Base-by-base conservation (phyloP, 35 echinoderm and acorn worm genomes). In the Apostichopus californicus region DNA sequence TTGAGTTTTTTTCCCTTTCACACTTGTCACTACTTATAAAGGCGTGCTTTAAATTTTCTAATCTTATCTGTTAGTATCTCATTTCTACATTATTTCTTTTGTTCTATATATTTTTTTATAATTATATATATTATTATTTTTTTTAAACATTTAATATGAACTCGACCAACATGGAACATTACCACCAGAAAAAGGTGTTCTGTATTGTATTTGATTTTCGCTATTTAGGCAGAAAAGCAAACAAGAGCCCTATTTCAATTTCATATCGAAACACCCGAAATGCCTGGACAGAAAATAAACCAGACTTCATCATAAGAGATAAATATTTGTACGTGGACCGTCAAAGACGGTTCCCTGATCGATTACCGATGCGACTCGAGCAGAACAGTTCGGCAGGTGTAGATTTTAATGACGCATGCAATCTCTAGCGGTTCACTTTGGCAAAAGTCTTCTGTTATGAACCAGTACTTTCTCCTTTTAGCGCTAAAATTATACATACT, bases 231-330 rank as follows among this genome's bases (percentile, higher is more conserved):
- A 60, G 22, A 26, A 23, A 81, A 85, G 81, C 81, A 85, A 85
- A 85, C 55, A 52, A 21, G 55, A 15, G 81, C 6, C 81, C 15
- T 25, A 85, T 85, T 58, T 54, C 81, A 85, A 14, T 75, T 75
- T 75, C 71, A 75, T 75, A 75, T 75, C 71, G 71, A 75, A 75
- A 75, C 71, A 75, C 71, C 14, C 71, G 55, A 25, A 24, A 85
- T 60, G 81, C 81, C 58, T 59, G 81, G 55, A 85, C 81, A 58
- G 81, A 85, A 85, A 85, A 85, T 85, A 85, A 85, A 85, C 81
- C 57, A 85, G 57, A 56, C 81, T 23, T 59, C 81, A 59, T 85
- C 34, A 24, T 58, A 56, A 23, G 81, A 59, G 57, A 85, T 85
- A 85, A 85, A 85, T 85, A 85, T 85, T 85, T 85, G 81, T 85